Conservation (phyloP, 2,888 invertebrate genomes). For the Pollenia angustigena region DNA sequence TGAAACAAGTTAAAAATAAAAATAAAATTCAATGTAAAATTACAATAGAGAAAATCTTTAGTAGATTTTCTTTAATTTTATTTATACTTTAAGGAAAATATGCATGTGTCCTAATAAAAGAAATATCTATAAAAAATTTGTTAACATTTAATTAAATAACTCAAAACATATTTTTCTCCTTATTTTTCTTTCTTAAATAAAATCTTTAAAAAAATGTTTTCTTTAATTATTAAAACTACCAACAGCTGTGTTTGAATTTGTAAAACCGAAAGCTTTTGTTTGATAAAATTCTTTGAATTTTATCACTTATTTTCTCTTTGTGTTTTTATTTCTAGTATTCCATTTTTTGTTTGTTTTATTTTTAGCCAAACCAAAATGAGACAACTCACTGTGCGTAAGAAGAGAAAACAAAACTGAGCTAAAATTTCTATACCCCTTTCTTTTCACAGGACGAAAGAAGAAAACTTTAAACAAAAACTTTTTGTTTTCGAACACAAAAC, state of each 20-base stretch:
- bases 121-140: too few species aligned
- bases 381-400: constrained; percentile 36
- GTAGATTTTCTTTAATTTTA: too few species aligned
- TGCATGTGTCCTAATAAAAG: not conserved
- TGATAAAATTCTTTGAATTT: constrained; percentile 22
- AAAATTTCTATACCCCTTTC: constrained; percentile 28
- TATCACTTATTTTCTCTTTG: not conserved
- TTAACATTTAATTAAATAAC: too few species aligned
- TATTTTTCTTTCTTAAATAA: not conserved
- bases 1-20: constrained; percentile 75
- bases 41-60: constrained; percentile 27
- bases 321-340: constrained; percentile 7
- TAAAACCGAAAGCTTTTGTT: constrained; percentile 28
- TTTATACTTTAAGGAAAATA: too few species aligned
- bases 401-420: not conserved
- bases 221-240: constrained; percentile 39
- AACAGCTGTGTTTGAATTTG: constrained; percentile 38
- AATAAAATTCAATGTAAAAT: constrained; percentile 48
- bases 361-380: not conserved
- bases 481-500: constrained; percentile 14
- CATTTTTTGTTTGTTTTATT: not conserved
- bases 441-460: not conserved
- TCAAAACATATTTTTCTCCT: too few species aligned
- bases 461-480: constrained; percentile 18
- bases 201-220: not conserved